Evolutionary conservation across 2,113 vertebrate species (phyloP).

Genomic region (Conger conger): DNA sequence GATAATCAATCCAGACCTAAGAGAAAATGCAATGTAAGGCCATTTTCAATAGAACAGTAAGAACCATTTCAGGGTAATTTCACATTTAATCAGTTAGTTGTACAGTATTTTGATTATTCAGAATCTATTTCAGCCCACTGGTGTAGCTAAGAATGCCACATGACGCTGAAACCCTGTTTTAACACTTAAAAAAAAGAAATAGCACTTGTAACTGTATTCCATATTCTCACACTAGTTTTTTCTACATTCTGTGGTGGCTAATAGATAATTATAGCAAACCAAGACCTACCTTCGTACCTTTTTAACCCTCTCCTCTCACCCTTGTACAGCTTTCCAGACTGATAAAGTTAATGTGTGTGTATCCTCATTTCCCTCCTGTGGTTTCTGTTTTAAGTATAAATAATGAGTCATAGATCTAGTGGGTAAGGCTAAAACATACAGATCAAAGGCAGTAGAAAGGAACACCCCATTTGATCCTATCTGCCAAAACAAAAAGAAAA

Average conservation of each 20-base stretch:
- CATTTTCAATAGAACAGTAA: background rate
- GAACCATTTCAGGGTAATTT: background rate
- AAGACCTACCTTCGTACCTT: constrained; percentile 54
- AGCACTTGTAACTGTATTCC: background rate
- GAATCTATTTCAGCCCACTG: background rate
- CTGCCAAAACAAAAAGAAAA: constrained; percentile 28
- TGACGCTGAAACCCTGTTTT: background rate
- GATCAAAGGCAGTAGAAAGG: constrained; percentile 49
- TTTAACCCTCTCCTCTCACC: constrained; percentile 42
- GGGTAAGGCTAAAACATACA: constrained; percentile 42
- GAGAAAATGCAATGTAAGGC: background rate
- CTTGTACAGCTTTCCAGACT: constrained; percentile 50
- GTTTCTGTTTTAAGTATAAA: constrained; percentile 57
- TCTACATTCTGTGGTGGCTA: too few species aligned
- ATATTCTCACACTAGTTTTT: background rate
- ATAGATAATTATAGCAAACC: constrained; percentile 54
- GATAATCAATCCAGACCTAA: background rate
- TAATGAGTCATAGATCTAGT: constrained; percentile 59
- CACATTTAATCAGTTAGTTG: background rate
- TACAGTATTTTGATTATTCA: background rate
- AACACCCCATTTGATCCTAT: constrained; percentile 55
- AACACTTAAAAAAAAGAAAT: background rate
- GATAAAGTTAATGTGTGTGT: constrained; percentile 54
- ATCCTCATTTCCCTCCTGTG: constrained; percentile 45
- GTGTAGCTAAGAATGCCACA: constrained; percentile 10